phyloP scores from a whole-genome alignment of 2,888 invertebrate genomes.

The Blera fallax region DNA sequence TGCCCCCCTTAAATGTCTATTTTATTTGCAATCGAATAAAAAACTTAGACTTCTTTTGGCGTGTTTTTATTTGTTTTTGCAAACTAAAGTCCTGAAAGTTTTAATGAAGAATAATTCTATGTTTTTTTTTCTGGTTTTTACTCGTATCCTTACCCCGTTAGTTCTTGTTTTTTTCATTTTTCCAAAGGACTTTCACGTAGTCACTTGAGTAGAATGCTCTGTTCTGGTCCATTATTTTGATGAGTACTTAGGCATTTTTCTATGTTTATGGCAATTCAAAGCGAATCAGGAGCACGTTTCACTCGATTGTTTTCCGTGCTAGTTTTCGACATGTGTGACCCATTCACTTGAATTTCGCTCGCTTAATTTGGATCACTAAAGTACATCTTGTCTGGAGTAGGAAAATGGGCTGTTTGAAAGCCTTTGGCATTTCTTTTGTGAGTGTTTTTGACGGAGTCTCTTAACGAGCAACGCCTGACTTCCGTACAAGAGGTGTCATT shows the following conservation, averaged over 20 bases:
- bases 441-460: conserved; percentile 23
- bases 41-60: conserved; percentile 30
- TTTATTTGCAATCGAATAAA: conserved; percentile 53
- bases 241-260: conserved; percentile 44
- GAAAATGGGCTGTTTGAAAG: neutral
- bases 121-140: conserved; percentile 17
- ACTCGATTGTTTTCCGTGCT: conserved; percentile 37
- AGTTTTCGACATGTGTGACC: conserved; percentile 37
- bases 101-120: conserved; percentile 32
- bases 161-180: neutral
- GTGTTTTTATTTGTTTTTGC: conserved; percentile 20
- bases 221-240: conserved; percentile 49
- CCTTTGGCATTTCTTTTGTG: conserved; percentile 20
- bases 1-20: conserved; percentile 17
- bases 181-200: conserved; percentile 18
- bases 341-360: conserved; percentile 42
- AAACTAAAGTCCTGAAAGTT: conserved; percentile 14
- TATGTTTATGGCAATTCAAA: conserved; percentile 45
- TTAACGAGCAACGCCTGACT: conserved; percentile 38
- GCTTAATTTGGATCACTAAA: conserved; percentile 30
- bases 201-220: neutral
- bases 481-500: neutral
- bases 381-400: neutral
- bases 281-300: conserved; percentile 32
- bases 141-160: no score